Evolutionary conservation across 1,140 invertebrate genomes (phyloP).

Genomic region (Bombus huntii): DNA sequence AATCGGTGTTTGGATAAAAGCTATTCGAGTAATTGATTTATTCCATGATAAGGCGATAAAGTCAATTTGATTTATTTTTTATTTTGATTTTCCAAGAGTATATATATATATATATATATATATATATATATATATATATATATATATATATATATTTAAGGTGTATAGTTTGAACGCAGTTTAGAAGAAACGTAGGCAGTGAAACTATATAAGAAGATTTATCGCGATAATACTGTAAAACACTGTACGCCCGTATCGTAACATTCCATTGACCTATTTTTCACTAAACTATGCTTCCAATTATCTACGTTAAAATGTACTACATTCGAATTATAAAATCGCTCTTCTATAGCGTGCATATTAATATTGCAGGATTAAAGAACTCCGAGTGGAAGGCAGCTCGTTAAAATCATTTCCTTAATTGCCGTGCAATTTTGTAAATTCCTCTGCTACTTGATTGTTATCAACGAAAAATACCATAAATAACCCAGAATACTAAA

Average conservation of each 20-base stretch:
- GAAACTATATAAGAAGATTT: not conserved
- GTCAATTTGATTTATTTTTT: not conserved
- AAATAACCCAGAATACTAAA: not conserved
- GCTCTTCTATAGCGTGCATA: not conserved
- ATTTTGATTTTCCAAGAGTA: not conserved
- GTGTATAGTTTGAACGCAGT: not conserved
- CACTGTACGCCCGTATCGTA: not conserved
- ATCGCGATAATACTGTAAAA: not conserved
- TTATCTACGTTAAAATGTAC: not conserved
- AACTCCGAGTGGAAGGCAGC: not conserved
- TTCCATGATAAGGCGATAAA: too few species aligned
- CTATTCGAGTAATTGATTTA: too few species aligned
- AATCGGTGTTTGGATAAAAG: too few species aligned
- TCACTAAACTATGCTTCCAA: not conserved
- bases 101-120: too few species aligned
- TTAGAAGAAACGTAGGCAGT: not conserved
- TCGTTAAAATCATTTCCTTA: not conserved
- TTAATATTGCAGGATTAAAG: not conserved
- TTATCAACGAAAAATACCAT: not conserved
- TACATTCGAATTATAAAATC: not conserved
- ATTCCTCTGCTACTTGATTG: not conserved
- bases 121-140: too few species aligned
- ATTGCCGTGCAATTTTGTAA: not conserved
- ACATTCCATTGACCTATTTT: constrained; percentile 23
- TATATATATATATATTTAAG: too few species aligned